Percentiles rank a stretch among this genome's conserved stretches.
phyloP scores from a whole-genome alignment of 2,888 invertebrate species.

The Meganola albula region DNA sequence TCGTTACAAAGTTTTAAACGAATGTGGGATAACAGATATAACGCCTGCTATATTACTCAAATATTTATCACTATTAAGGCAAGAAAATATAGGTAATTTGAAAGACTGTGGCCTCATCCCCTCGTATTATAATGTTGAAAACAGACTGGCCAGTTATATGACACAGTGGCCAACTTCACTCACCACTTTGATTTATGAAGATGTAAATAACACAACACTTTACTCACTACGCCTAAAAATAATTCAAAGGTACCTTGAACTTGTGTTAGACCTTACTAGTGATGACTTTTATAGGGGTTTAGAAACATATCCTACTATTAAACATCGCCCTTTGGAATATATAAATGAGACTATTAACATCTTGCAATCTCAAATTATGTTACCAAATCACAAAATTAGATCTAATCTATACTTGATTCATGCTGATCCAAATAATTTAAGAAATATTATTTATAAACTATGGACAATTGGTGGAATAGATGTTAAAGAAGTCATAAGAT shows the following conservation, averaged over 20 bases:
- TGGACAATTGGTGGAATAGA: slow-evolving; percentile 59
- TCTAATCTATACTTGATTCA: slow-evolving; percentile 63
- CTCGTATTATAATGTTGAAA: slow-evolving; percentile 53
- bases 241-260: slow-evolving; percentile 62
- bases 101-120: slow-evolving; percentile 42
- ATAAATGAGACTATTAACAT: slow-evolving; percentile 59
- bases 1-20: slow-evolving; percentile 53
- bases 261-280: slow-evolving; percentile 52
- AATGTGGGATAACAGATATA: slow-evolving; percentile 57
- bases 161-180: slow-evolving; percentile 71
- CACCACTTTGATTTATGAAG: slow-evolving; percentile 54
- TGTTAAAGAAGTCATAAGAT: slow-evolving; percentile 61
- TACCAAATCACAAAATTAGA: slow-evolving; percentile 60
- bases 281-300: slow-evolving; percentile 59
- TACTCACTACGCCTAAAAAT: slow-evolving; percentile 56
- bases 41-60: slow-evolving; percentile 35
- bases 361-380: slow-evolving; percentile 50
- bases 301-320: slow-evolving; percentile 63
- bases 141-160: slow-evolving; percentile 58
- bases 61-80: slow-evolving; percentile 51
- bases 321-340: slow-evolving; percentile 58
- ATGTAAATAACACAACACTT: slow-evolving; percentile 47
- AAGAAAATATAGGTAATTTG: slow-evolving; percentile 50
- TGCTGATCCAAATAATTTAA: slow-evolving; percentile 62
- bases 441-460: slow-evolving; percentile 49